Evolutionary conservation across 2,797 vertebrate species (phyloP).

Genomic region (Muscicapa comitata): DNA sequence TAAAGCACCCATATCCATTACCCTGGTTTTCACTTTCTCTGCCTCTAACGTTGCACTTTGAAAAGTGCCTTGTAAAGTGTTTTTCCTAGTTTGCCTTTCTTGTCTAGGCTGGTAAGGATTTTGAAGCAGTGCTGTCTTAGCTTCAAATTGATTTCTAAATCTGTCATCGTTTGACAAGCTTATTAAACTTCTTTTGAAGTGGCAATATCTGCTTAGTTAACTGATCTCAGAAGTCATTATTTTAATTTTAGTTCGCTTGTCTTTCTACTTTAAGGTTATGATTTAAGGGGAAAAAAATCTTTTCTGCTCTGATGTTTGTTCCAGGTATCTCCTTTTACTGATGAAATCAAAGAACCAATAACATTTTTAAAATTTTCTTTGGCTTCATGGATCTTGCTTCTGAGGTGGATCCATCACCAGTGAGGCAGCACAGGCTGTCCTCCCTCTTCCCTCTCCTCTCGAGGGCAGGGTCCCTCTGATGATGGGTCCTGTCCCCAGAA

Average conservation of each 20-base stretch:
- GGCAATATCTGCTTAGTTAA: neutral
- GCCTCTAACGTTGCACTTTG: neutral
- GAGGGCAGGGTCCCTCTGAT: neutral
- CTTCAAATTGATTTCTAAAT: slow-evolving; percentile 3
- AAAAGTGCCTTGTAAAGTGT: neutral
- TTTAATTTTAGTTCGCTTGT: neutral
- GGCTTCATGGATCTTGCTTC: neutral
- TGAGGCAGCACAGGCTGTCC: neutral
- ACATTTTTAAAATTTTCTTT: neutral
- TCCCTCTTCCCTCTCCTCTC: neutral
- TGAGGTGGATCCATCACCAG: neutral
- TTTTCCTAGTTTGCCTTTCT: neutral
- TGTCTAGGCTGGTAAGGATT: neutral
- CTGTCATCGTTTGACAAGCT: neutral
- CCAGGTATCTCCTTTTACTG: neutral
- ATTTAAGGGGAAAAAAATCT: neutral
- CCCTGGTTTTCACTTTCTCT: neutral
- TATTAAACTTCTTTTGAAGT: slow-evolving; percentile 25
- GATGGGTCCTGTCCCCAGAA: neutral
- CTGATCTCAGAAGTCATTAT: neutral
- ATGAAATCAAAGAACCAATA: neutral
- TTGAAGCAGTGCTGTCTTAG: neutral
- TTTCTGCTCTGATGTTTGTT: neutral
- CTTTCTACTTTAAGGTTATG: neutral
- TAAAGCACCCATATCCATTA: neutral